Base-by-base conservation (phyloP, 1,140 invertebrate genomes). In the Schmidtea mediterranea region DNA sequence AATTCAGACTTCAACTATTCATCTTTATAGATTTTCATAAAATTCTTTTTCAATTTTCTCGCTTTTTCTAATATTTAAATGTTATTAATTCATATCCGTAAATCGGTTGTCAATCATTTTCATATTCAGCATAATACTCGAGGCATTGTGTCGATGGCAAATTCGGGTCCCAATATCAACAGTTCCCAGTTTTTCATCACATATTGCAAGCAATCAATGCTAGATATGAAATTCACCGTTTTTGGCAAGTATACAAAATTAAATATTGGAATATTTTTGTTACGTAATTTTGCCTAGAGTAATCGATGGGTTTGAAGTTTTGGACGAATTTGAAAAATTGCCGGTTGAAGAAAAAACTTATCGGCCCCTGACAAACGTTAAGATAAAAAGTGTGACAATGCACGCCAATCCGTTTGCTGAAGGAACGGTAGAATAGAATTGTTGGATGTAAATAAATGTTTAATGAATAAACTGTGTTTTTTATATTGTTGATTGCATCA, bases 181-280 rank as follows among this genome's bases (percentile, higher is more conserved):
- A 79, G 76, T n/a, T 87, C 82, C 57, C 89, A 97, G 63, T 97
- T 95, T 67, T 97, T 94, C 59, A 79, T 95, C 52, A 79, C 81
- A 0, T 94, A 92, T 66, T 75, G 72, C 3, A 76, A 83, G 52
- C 86, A 95, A 57, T 78, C 82, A n/a, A 82, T 87, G 69, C 70
- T 95, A 37, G 89, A 95, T 66, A 68, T 90, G 50, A 95, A 95
- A 62, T 94, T 95, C 60, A 94, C 89, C 10, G 62, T 92, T 22
- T 90, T 95, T 75, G 89, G 80, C 63, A 89, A 77, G 83, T 87
- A 73, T 71, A 66, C n/a, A n/a, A n/a, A n/a, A n/a, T n/a, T n/a
- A n/a, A n/a, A n/a, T n/a, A n/a, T n/a, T n/a, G n/a, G n/a, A n/a
- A n/a, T 67, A 24, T 18, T 26, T 19, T 8, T 47, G n/a, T 45